A percentile compares a stretch with the other conserved stretches of the same genome.
phyloP scores from a whole-genome alignment of 2,113 vertebrate genomes.

The Myodes glareolus region DNA sequence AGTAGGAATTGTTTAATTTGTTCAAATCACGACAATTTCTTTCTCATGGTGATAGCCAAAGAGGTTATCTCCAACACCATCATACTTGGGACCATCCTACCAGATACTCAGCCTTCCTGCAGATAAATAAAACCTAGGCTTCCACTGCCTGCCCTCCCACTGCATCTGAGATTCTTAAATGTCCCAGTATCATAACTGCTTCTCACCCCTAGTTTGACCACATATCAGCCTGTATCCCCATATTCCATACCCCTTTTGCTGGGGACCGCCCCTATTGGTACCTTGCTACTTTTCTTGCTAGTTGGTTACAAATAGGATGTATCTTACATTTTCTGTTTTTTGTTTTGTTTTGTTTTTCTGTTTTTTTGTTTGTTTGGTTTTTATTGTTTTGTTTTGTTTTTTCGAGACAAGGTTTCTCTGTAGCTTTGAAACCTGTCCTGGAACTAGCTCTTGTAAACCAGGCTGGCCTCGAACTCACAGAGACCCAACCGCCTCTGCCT shows the following conservation, averaged over 20 bases:
- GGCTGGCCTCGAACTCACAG: too few relatives aligned
- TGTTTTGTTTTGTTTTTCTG: too few relatives aligned
- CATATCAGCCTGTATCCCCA: accelerated
- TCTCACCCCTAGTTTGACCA: not conserved
- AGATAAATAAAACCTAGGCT: not conserved
- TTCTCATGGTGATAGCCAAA: not conserved
- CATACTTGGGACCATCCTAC: not conserved
- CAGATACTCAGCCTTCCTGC: not conserved
- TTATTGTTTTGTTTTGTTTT: too few relatives aligned
- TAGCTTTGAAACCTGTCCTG: too few relatives aligned
- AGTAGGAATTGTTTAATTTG: not conserved
- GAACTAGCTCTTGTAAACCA: too few relatives aligned
- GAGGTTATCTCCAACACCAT: not conserved
- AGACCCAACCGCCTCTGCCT: too few relatives aligned
- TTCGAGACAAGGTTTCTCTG: too few relatives aligned
- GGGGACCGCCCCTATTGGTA: accelerated
- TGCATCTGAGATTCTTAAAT: not conserved
- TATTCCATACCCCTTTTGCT: not conserved
- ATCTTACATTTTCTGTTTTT: not conserved
- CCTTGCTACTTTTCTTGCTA: accelerated
- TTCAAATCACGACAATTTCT: not conserved
- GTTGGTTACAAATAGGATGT: accelerated
- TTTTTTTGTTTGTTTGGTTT: too few relatives aligned
- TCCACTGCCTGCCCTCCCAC: not conserved
- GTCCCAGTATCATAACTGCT: not conserved